Base-by-base conservation (phyloP, 2,113 vertebrate genomes). In the Gasterosteus aculeatus region DNA sequence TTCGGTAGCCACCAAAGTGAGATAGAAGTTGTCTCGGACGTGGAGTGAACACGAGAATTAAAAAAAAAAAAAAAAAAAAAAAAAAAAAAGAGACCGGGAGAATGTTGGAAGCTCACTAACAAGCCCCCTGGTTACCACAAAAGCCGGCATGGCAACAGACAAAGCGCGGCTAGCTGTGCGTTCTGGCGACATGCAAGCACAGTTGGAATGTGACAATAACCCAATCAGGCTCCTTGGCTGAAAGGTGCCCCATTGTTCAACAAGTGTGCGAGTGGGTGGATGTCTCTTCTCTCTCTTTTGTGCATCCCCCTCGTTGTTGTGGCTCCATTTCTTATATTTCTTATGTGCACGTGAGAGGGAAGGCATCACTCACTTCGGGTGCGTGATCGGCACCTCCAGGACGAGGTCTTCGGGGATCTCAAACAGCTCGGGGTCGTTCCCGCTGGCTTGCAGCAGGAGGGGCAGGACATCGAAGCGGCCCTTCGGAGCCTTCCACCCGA, bases 351-450 rank as follows among this genome's bases (percentile, higher is more conserved):
- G 46, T 18, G 31, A 65, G 51, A 56, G 51, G 47, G 69, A 61
- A 71, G 29, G 22, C 3, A 33, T 1, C 38, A 93, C 98, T 96
- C 94, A 99, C 98, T 97, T 99, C 72, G 98, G 98, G 51, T 99
- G 98, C 22, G 94, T 93, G 91, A 99, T 97, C 35, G 95, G 95
- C 72, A 99, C 96, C 93, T 99, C 97, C 89, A 99, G 85, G 79
- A 99, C 93, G 0, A 99, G 94, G 88, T 99, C 98, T 0, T 96
- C 96, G 0, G 98, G 96, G 39, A 99, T 94, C 89, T 99, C 97
- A 8, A 99, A 99, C 78, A 98, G 94, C 90, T 99, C 98, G 0
- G 98, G 98, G 62, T 99, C 98, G 0, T 98, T 97, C 85, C 98
- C 98, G 0, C 95, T 97, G 83, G 98, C 96, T 81, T 99, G 98